Conservation (phyloP, 2,797 vertebrate genomes). For the Rallus crepitans region DNA sequence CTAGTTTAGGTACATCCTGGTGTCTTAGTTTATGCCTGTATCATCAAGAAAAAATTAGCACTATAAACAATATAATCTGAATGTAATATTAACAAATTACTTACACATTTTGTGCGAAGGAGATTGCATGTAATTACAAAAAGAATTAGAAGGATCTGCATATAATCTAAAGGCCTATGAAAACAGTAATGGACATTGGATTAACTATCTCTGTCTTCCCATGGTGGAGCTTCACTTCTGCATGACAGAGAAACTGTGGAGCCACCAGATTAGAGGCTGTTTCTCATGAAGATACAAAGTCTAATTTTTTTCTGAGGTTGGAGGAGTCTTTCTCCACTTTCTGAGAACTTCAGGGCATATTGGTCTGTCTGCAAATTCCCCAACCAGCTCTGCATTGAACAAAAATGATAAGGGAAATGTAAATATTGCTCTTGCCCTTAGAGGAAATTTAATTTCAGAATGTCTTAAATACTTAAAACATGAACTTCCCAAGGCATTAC, state of each 20-base stretch:
- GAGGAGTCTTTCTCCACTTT: not conserved
- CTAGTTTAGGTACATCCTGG: not conserved
- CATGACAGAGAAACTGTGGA: not conserved
- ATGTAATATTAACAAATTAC: not conserved
- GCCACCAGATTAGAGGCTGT: not conserved
- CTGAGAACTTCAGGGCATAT: not conserved
- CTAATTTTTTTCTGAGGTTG: not conserved
- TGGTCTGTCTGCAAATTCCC: not conserved
- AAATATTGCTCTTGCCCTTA: not conserved
- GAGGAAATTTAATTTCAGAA: not conserved
- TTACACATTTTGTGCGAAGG: not conserved
- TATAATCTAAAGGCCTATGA: not conserved
- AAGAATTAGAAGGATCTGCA: not conserved
- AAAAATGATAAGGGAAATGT: not conserved
- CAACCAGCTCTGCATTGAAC: not conserved
- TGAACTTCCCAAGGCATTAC: not conserved
- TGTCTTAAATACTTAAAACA: not conserved
- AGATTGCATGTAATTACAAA: not conserved
- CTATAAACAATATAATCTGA: not conserved
- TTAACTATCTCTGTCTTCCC: not conserved
- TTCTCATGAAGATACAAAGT: not conserved
- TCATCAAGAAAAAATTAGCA: not conserved
- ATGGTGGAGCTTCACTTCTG: not conserved
- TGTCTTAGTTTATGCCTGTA: not conserved
- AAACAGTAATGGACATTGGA: not conserved